phyloP scores from a whole-genome alignment of 2,888 invertebrate genomes.

The Athrips mouffetella region DNA sequence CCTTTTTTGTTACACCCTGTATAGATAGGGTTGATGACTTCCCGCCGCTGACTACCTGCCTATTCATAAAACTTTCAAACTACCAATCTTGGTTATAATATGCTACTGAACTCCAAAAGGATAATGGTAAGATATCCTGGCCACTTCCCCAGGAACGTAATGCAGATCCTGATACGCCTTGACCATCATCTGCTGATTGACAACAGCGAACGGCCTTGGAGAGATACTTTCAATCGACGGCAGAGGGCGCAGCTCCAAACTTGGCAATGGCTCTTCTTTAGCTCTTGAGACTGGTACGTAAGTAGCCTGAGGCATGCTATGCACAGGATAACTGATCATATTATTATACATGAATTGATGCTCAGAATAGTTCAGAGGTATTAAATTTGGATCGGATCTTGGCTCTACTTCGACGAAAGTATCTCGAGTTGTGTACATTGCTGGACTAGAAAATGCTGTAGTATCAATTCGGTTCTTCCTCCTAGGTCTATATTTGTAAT shows the following conservation, averaged over 20 bases:
- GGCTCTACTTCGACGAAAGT: constrained; percentile 62
- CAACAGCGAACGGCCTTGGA: constrained; percentile 63
- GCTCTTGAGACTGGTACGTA: constrained; percentile 52
- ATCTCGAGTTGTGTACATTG: constrained; percentile 52
- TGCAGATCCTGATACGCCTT: constrained; percentile 71
- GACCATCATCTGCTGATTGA: constrained; percentile 74
- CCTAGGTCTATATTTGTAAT: constrained; percentile 83
- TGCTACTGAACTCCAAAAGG: constrained; percentile 65
- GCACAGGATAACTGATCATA: constrained; percentile 63
- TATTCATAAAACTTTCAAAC: not conserved
- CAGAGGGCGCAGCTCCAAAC: constrained; percentile 59
- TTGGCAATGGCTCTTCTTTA: constrained; percentile 57
- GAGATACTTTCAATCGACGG: constrained; percentile 74
- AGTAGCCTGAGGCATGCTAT: constrained; percentile 51
- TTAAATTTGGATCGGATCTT: constrained; percentile 49
- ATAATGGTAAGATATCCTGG: constrained; percentile 69
- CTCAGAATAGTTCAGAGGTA: constrained; percentile 56
- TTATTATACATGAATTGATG: constrained; percentile 64
- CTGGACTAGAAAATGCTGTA: constrained; percentile 46
- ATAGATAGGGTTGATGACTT: too few relatives aligned
- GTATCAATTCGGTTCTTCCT: constrained; percentile 78
- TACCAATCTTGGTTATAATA: not conserved
- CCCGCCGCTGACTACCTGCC: too few relatives aligned
- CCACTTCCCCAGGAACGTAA: constrained; percentile 64
- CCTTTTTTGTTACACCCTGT: too few relatives aligned